Evolutionary conservation across 2,888 invertebrate genomes (phyloP).

Genomic region (Subacronicta megacephala): DNA sequence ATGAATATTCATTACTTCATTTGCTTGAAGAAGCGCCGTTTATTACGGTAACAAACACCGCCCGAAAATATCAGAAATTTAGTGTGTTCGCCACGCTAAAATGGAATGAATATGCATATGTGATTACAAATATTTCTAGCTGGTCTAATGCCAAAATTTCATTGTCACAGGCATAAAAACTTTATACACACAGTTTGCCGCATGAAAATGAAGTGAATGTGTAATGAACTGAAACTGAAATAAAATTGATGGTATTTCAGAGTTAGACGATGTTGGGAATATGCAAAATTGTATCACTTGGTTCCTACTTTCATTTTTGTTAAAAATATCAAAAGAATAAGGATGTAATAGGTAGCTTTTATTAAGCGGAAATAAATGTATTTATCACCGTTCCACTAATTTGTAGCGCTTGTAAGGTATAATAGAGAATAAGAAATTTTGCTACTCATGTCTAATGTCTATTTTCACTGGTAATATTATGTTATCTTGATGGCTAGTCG

Average conservation of each 20-base stretch:
- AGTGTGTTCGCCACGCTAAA: slow-evolving; percentile 59
- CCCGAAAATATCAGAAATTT: slow-evolving; percentile 66
- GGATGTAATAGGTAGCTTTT: too few species aligned
- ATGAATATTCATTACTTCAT: slow-evolving; percentile 84
- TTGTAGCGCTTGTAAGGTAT: too few species aligned
- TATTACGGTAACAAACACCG: slow-evolving; percentile 73
- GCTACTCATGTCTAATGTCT: too few species aligned
- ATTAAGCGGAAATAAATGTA: too few species aligned
- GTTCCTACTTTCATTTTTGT: slow-evolving; percentile 12
- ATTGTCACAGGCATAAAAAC: slow-evolving; percentile 51
- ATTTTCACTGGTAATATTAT: too few species aligned
- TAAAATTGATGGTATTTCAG: slow-evolving; percentile 21
- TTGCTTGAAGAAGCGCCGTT: slow-evolving; percentile 82
- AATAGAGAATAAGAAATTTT: too few species aligned
- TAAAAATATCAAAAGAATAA: slow-evolving; percentile 3
- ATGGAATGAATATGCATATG: slow-evolving; percentile 67
- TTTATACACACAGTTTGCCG: slow-evolving; percentile 42
- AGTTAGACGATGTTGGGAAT: slow-evolving; percentile 15
- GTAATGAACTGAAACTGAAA: slow-evolving; percentile 40
- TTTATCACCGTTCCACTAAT: too few species aligned
- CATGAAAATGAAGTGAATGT: slow-evolving; percentile 46
- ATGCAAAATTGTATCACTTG: slow-evolving; percentile 19
- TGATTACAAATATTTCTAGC: slow-evolving; percentile 57
- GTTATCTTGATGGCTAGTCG: too few species aligned
- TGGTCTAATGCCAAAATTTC: slow-evolving; percentile 57